Evolutionary conservation across 2,888 invertebrate genomes (phyloP), one percentile per base, ranked within the genome.

Genomic region (Laspeyria flexula): DNA sequence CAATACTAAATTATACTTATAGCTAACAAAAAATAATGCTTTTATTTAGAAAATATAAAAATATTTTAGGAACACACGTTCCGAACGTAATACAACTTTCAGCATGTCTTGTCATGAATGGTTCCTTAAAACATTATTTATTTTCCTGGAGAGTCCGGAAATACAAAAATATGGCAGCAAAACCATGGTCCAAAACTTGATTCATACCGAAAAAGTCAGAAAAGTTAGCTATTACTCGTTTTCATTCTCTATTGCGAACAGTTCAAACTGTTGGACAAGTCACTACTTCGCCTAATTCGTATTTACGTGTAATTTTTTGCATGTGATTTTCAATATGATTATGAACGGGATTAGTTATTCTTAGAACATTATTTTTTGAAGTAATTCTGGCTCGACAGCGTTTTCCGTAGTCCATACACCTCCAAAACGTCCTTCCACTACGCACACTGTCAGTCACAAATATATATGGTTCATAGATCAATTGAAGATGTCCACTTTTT

Each of bases 401-500:
- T 64, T 87, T 90, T 12, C 90, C 88, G 54, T 92, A 92, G 55
- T 92, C 92, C 89, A 91, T 90, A 64, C 93, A 93, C 37, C 91
- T 77, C 93, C 93, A 93, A 65, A 92, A 91, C 3, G 92, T 92
- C 38, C 92, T 79, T 6, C 92, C 92, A 65, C 92, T 91, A 6
- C 92, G 83, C 42, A 92, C 91, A 75, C 92, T 90, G 75, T 92
- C 92, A 42, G 92, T 91, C 60, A 92, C 92, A 68, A 91, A 92
- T 56, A 92, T 92, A 55, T 91, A 92, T 0, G 90, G 88, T 65
- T 92, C 92, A 57, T 92, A 84, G 52, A 92, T 92, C 61, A 92
- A 73, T 58, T 92, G 92, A 1, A 92, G 79, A 55, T 91, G 92
- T 6, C 92, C 92, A 65, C 92, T 91, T 82, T 90, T 91, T 25